Conservation (phyloP, 1,140 invertebrate species). For the Drosophila oshimai region DNA sequence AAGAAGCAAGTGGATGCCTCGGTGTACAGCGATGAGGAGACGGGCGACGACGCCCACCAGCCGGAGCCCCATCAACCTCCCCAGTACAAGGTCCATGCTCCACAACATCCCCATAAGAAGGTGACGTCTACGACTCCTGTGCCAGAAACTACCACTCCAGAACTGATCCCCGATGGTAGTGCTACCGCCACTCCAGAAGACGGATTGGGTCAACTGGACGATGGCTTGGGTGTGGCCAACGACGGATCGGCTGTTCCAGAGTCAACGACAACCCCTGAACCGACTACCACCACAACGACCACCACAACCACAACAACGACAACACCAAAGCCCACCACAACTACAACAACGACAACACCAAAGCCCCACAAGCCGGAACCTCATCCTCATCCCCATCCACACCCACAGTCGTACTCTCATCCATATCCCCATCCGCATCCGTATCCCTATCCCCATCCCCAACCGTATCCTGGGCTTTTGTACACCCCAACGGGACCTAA, state of each 20-base stretch:
- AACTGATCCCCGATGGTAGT: not conserved
- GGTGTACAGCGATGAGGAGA: conserved; percentile 28
- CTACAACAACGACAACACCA: conserved; percentile 28
- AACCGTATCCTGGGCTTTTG: not conserved
- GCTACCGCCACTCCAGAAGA: conserved; percentile 17
- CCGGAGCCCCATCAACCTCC: not conserved
- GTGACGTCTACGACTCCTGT: not conserved
- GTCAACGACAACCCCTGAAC: conserved; percentile 34
- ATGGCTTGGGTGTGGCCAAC: conserved; percentile 2
- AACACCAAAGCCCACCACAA: conserved; percentile 10
- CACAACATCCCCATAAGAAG: not conserved
- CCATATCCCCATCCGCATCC: conserved; percentile 8
- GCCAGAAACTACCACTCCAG: conserved; percentile 37
- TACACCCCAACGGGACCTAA: not conserved
- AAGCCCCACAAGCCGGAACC: conserved; percentile 24
- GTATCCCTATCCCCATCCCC: not conserved
- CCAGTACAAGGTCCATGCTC: not conserved
- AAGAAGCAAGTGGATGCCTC: conserved; percentile 20
- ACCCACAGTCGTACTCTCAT: not conserved
- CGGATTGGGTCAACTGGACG: conserved; percentile 22
- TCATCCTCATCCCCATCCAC: not conserved
- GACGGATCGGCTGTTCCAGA: conserved; percentile 7
- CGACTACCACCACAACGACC: conserved; percentile 41
- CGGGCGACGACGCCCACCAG: conserved; percentile 24
- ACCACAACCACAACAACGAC: conserved; percentile 37